phyloP scores from a whole-genome alignment of 2,888 invertebrate species.

The Portevinia maculata region DNA sequence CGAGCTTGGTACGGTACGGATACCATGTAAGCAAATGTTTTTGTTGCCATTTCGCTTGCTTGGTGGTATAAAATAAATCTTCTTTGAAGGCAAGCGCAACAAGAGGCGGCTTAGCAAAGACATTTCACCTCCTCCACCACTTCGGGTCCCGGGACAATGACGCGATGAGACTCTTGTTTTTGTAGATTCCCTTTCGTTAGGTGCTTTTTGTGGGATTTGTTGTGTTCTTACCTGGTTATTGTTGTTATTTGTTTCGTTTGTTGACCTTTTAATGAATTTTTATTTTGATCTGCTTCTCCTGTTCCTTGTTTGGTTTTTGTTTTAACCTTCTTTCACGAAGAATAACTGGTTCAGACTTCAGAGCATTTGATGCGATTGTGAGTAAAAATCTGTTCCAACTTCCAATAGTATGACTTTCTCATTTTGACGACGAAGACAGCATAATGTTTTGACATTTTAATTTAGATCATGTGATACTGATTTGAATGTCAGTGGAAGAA shows the following conservation, averaged over 20 bases:
- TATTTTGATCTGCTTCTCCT: conserved; percentile 48
- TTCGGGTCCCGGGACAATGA: too few species aligned
- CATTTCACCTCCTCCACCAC: conserved; percentile 1
- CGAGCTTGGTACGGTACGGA: conserved; percentile 7
- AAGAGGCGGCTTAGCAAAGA: conserved; percentile 35
- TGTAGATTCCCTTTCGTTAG: conserved; percentile 49
- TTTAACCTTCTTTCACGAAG: conserved; percentile 18
- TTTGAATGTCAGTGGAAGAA: too few species aligned
- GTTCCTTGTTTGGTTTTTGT: conserved; percentile 12
- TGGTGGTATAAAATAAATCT: neutral
- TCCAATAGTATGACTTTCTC: conserved; percentile 35
- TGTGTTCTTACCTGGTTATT: neutral
- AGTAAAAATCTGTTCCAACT: conserved; percentile 17
- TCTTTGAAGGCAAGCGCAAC: conserved; percentile 31
- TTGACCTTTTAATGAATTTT: conserved; percentile 15
- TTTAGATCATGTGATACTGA: conserved; percentile 15
- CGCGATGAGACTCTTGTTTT: too few species aligned
- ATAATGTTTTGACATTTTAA: conserved; percentile 36
- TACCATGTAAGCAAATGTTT: conserved; percentile 53
- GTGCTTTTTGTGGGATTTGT: conserved; percentile 22
- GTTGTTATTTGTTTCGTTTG: conserved; percentile 8
- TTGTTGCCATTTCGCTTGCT: conserved; percentile 33
- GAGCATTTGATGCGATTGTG: conserved; percentile 18
- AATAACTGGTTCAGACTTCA: conserved; percentile 53
- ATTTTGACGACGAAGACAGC: neutral